A percentile compares a stretch with the other conserved stretches of the same genome.
Evolutionary conservation across 92 coral and sea anemone species (phyloP).

Genomic region (Porites lobata): DNA sequence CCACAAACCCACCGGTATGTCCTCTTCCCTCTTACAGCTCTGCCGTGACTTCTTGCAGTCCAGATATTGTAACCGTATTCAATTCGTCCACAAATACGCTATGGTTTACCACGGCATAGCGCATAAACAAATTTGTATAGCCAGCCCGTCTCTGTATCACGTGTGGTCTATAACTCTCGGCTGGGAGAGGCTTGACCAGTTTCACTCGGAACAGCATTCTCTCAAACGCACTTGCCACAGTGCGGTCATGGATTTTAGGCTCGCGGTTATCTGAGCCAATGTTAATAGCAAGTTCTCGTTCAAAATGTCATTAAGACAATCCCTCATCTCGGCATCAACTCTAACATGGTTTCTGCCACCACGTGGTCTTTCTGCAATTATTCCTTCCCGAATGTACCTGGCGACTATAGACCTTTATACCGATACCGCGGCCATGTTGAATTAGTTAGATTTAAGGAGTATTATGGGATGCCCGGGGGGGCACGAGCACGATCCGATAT

Average conservation of each 20-base stretch:
- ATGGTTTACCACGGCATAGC: slow-evolving; percentile 37
- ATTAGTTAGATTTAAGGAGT: too few relatives aligned
- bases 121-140: slow-evolving; percentile 67
- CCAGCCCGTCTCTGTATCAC: slow-evolving; percentile 52
- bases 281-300: slow-evolving; percentile 67
- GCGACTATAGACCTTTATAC: slow-evolving; percentile 27
- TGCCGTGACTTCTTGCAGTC: slow-evolving; percentile 67
- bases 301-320: slow-evolving; percentile 68
- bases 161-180: slow-evolving; percentile 64
- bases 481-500: too few relatives aligned
- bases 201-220: slow-evolving; percentile 62
- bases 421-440: too few relatives aligned
- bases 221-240: slow-evolving; percentile 53
- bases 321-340: slow-evolving; percentile 66
- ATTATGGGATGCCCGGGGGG: too few relatives aligned
- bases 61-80: slow-evolving; percentile 69
- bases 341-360: slow-evolving; percentile 70
- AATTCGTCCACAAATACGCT: slow-evolving; percentile 48
- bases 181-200: slow-evolving; percentile 58
- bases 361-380: slow-evolving; percentile 74
- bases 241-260: slow-evolving; percentile 57
- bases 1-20: slow-evolving; percentile 69
- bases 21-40: slow-evolving; percentile 56
- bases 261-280: slow-evolving; percentile 52
- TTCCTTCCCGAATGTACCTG: slow-evolving; percentile 62